phyloP scores from a whole-genome alignment of 1,140 invertebrate species.

The Palaemon carinicauda region DNA sequence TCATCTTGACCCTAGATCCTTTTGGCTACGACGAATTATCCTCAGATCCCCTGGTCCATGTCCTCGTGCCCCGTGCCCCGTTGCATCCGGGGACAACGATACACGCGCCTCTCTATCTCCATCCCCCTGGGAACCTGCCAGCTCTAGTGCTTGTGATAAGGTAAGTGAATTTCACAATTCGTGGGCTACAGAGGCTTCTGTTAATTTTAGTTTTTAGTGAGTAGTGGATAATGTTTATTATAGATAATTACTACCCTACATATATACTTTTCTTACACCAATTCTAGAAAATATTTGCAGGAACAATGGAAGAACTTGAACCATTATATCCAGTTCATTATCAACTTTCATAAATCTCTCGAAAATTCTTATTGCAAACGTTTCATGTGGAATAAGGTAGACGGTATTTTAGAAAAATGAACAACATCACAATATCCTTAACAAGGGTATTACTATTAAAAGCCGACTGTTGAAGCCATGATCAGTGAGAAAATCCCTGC shows the following conservation, averaged over 20 bases:
- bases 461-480: too few relatives aligned
- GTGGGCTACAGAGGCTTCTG: not conserved
- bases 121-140: constrained; percentile 56
- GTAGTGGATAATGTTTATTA: not conserved
- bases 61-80: constrained; percentile 48
- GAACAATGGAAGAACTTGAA: too few relatives aligned
- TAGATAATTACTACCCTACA: not conserved
- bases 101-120: constrained; percentile 56
- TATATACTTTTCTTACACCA: too few relatives aligned
- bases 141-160: constrained; percentile 53
- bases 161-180: constrained; percentile 8
- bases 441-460: too few relatives aligned
- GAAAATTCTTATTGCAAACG: too few relatives aligned
- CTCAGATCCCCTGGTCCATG: constrained; percentile 50
- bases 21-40: constrained; percentile 52
- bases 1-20: constrained; percentile 47
- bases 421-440: too few relatives aligned
- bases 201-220: not conserved
- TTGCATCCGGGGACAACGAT: constrained; percentile 51
- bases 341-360: too few relatives aligned
- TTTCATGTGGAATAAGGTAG: too few relatives aligned
- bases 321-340: too few relatives aligned
- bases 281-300: too few relatives aligned
- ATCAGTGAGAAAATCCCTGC: too few relatives aligned
- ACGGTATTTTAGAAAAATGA: too few relatives aligned